A percentile compares a stretch with the other conserved stretches of the same genome.
phyloP scores from a whole-genome alignment of 2,113 vertebrate species.

The Caretta caretta region DNA sequence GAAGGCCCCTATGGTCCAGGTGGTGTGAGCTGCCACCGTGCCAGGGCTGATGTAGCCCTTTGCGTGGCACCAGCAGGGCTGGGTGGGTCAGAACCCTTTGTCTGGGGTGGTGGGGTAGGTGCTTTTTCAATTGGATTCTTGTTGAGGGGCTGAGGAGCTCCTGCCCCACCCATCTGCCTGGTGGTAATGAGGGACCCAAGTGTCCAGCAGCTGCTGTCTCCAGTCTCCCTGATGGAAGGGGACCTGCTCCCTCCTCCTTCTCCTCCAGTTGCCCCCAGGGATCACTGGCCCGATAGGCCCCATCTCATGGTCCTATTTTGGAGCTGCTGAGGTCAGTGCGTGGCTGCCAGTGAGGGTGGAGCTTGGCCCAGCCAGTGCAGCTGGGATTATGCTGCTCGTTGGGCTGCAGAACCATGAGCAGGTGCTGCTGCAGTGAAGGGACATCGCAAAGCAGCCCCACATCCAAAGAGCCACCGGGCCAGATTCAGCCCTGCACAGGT shows the following conservation, averaged over 20 bases:
- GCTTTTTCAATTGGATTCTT: neutral
- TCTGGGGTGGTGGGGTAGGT: neutral
- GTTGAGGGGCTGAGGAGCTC: too few species aligned
- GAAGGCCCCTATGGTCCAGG: too few species aligned
- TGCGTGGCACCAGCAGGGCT: neutral
- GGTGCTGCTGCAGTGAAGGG: neutral
- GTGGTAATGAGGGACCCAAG: neutral
- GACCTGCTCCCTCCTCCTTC: accelerated
- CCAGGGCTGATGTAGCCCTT: neutral
- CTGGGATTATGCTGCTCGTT: accelerated
- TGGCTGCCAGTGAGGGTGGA: accelerated
- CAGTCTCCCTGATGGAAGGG: accelerated
- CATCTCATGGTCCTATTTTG: accelerated
- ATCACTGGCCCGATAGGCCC: neutral
- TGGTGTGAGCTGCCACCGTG: neutral
- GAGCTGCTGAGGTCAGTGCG: neutral
- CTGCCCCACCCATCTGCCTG: neutral
- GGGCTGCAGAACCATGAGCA: neutral
- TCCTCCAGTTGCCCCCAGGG: neutral
- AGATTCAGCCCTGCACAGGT: neutral
- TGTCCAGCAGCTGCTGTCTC: neutral
- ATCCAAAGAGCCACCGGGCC: neutral
- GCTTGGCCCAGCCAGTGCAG: accelerated
- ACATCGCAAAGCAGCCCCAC: neutral
- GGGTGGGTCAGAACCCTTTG: neutral